Percentiles rank a stretch among this genome's conserved stretches.
These are phyloP conservation scores for Ceratotherium simum DNA, from an alignment of 2,113 vertebrate species.

Conservation along the genomic window DNA sequence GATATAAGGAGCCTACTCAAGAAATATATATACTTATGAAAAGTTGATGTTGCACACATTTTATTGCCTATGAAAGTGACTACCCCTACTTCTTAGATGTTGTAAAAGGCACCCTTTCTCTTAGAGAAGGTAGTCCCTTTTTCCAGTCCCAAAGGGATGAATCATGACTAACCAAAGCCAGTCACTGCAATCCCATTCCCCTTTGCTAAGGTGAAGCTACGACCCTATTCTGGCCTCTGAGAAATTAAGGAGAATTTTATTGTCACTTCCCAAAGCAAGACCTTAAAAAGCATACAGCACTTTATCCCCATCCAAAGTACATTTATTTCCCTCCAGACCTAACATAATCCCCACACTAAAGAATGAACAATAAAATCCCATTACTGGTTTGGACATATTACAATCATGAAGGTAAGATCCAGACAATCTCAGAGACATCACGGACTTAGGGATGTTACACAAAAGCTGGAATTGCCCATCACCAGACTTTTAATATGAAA, in stretches of 20 bases:
- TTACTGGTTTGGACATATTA: neutral
- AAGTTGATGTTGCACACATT: neutral
- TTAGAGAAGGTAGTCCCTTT: neutral
- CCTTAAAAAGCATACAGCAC: neutral
- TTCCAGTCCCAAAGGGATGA: neutral
- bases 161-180: neutral
- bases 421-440: neutral
- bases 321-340: neutral
- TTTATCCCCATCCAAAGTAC: neutral
- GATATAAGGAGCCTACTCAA: neutral
- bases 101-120: neutral
- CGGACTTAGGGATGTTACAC: neutral
- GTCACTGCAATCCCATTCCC: neutral
- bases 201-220: neutral
- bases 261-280: neutral
- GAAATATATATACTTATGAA: neutral
- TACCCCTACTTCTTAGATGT: neutral
- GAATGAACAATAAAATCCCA: conserved; percentile 44
- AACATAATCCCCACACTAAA: neutral
- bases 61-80: neutral
- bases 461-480: neutral
- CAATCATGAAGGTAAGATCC: conserved; percentile 14
- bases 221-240: neutral
- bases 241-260: conserved; percentile 14
- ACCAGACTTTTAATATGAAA: conserved; percentile 9